Evolutionary conservation across 2,888 invertebrate species (phyloP).

Genomic region (Myopa testacea): DNA sequence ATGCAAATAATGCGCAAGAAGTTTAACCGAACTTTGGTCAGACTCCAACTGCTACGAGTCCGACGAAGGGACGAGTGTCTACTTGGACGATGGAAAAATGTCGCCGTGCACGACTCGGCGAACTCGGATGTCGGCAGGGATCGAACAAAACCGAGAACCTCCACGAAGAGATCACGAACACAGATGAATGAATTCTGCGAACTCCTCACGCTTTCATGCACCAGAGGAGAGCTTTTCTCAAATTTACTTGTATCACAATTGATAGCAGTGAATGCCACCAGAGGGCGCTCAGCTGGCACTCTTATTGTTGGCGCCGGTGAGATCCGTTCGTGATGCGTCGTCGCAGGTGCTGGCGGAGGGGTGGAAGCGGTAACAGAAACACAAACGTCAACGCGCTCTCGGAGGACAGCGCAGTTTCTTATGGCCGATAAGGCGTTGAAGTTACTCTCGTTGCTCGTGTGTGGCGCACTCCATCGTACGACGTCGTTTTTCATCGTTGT

Average conservation of each 20-base stretch:
- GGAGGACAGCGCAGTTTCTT: background rate
- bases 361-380: background rate
- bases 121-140: background rate
- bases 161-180: background rate
- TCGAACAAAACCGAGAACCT: background rate
- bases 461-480: slow-evolving; percentile 62
- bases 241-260: slow-evolving; percentile 60
- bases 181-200: background rate
- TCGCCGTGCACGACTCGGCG: background rate
- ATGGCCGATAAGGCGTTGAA: background rate
- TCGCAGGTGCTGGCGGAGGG: background rate
- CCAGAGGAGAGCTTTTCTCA: slow-evolving; percentile 57
- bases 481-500: slow-evolving; percentile 69
- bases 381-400: background rate
- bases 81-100: background rate
- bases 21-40: slow-evolving; percentile 50
- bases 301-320: slow-evolving; percentile 25
- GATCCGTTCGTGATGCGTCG: slow-evolving; percentile 16
- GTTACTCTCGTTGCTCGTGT: background rate
- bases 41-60: slow-evolving; percentile 45
- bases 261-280: slow-evolving; percentile 26
- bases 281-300: background rate
- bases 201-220: slow-evolving; percentile 47
- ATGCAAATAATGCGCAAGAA: slow-evolving; percentile 62
- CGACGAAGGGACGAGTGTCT: slow-evolving; percentile 37